Conservation (phyloP, 2,113 vertebrate genomes). For the Salvelinus sp. region DNA sequence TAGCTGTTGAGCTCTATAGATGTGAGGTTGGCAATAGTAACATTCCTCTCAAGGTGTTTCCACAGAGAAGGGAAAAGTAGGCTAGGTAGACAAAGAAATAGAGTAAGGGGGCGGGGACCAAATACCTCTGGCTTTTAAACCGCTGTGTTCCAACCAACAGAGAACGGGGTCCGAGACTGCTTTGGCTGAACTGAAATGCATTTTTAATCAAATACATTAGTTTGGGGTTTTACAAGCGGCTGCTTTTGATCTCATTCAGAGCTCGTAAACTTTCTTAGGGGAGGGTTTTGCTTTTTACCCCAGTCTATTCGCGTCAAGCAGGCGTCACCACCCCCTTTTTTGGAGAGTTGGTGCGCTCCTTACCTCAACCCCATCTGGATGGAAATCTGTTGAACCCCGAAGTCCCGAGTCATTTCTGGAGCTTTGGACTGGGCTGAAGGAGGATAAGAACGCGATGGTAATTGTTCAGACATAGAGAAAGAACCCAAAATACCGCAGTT, state of each 20-base stretch:
- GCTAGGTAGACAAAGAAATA: slow-evolving; percentile 57
- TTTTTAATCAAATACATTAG: background rate
- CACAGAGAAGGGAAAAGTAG: slow-evolving; percentile 16
- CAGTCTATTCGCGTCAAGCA: background rate
- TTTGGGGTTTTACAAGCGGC: background rate
- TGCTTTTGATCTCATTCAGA: background rate
- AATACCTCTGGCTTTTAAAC: slow-evolving; percentile 48
- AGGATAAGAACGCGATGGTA: too few species aligned
- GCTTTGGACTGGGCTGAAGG: background rate
- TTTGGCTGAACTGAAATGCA: background rate
- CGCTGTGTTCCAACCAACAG: slow-evolving; percentile 41
- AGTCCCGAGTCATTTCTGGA: slow-evolving; percentile 9
- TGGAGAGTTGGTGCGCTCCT: slow-evolving; percentile 55
- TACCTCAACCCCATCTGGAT: slow-evolving; percentile 27
- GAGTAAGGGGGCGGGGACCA: slow-evolving; percentile 52
- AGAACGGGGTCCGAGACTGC: background rate
- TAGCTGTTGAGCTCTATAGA: background rate
- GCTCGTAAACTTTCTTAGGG: background rate
- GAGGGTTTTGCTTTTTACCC: background rate
- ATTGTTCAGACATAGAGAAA: background rate
- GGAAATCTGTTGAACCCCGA: slow-evolving; percentile 51
- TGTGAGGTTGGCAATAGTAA: background rate
- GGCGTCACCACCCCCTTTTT: background rate
- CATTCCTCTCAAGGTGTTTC: slow-evolving; percentile 11
- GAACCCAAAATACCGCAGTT: background rate